Conservation (phyloP, 1,140 invertebrate species). For the Zaprionus taronus region DNA sequence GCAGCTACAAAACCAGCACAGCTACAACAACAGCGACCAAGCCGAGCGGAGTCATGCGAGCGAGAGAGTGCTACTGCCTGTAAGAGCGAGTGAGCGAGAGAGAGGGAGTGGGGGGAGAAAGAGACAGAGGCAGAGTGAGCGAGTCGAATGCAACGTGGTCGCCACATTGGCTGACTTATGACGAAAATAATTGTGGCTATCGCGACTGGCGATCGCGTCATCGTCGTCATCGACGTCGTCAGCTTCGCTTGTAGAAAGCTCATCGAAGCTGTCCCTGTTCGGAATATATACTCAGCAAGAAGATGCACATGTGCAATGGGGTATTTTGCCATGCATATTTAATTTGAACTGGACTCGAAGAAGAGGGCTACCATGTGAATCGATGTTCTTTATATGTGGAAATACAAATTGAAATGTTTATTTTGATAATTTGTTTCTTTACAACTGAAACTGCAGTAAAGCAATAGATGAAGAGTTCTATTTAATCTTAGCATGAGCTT, state of each 20-base stretch:
- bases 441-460: too few species aligned
- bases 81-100: background rate
- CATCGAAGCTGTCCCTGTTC: constrained; percentile 36
- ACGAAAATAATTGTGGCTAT: constrained; percentile 81
- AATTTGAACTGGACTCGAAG: background rate
- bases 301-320: background rate
- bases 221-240: constrained; percentile 54
- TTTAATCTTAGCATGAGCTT: background rate
- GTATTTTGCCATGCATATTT: background rate
- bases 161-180: constrained; percentile 83
- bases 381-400: too few species aligned
- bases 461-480: too few species aligned
- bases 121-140: constrained; percentile 10
- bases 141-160: constrained; percentile 53
- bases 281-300: background rate
- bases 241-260: constrained; percentile 60
- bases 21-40: constrained; percentile 28
- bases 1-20: constrained; percentile 43
- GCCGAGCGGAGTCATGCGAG: constrained; percentile 42
- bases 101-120: constrained; percentile 9
- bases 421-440: too few species aligned
- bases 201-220: constrained; percentile 77
- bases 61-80: constrained; percentile 11
- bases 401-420: too few species aligned
- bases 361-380: too few species aligned